Base-by-base conservation (phyloP, 2,113 vertebrate species). In the Albula glossodonta region DNA sequence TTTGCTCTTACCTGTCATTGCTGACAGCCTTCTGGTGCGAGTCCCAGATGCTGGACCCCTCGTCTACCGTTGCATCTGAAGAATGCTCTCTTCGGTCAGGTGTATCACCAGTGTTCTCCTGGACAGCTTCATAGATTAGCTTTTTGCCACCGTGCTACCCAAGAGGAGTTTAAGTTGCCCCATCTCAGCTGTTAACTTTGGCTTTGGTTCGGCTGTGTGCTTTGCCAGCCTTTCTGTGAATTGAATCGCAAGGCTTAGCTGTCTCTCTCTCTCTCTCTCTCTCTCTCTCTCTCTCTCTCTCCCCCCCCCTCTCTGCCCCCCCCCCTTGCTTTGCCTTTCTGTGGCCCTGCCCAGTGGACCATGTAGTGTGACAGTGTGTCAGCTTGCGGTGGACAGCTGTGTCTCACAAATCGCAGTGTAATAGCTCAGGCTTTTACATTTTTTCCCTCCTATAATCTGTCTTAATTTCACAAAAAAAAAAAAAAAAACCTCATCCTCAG, bases 301-400 rank as follows among this genome's bases (percentile, higher is more conserved):
- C 74, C 12, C 78, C 48, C 78, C 12, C 51, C n/a, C 51, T 50
- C 51, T 5, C 51, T 19, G 66, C 89, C 84, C 91, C 90, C 91
- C 91, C 94, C 93, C 90, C 91, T 22, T 63, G 80, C 74, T 83
- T 52, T 84, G 82, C 52, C 82, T 74, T 41, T 25, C 82, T 56
- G 15, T 57, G 22, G 86, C 70, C 52, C 80, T 86, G 57, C 51
- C 88, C 84, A 89, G 80, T 84, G 5, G 90, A 80, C 86, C 91
- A 52, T 86, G 89, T 83, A 91, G 90, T 91, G 90, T 92, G 92
- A 94, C 85, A 90, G 92, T 92, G 92, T 96, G 95, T 95, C 95
- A 94, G 80, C 92, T 94, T 93, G 87, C 85, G 22, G 91, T 88
- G 93, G 95, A 96, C 97, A 98, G 97, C 96, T 97, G 97, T 94